Base-by-base conservation (phyloP, 2,888 invertebrate genomes). In the Leptopterna dolabrata region DNA sequence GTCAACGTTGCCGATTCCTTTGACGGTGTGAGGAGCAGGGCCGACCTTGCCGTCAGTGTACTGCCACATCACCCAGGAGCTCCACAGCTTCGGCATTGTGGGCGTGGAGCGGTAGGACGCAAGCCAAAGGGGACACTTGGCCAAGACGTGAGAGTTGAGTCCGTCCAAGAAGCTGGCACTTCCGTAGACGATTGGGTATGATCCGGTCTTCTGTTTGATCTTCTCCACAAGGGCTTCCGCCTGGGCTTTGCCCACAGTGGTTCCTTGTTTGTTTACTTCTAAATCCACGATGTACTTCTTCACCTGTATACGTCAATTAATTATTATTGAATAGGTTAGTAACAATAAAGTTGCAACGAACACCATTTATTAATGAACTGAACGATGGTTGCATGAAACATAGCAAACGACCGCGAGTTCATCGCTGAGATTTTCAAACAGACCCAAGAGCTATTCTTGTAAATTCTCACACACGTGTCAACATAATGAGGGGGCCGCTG, bases 1-100 rank as follows among this genome's bases (percentile, higher is more conserved):
- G 86, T 86, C 86, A 14, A 76, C 76, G 51, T 86, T 76, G n/a
- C 86, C 86, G 41, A 86, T 78, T 19, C 86, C 86, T 47, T 86
- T 55, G 24, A 86, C 86, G 4, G 41, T 41, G 63, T 78, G 86
- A 0, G 86, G 86, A 9, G 43, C 19, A 0, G 78, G 51, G 7
- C 86, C 86, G 7, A 11, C 13, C 11, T 9, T 63, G 13, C 86
- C 86, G 29, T 86, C 86, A 3, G 86, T 86, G 36, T 86, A 86
- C 78, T 86, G 86, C 86, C 86, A 86, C 78, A 86, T 78, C 36
- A 78, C 24, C 86, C 86, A 86, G 2, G 55, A 24, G 36, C 43
- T 86, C 86, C 86, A 86, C 24, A 4, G 19, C n/a, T 86, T 86
- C 0, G 86, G 86, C 36, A 86, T 36, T 0, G 0, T 78, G 2